Base-by-base conservation (phyloP, 2,797 vertebrate species). In the Micrastur ruficollis region DNA sequence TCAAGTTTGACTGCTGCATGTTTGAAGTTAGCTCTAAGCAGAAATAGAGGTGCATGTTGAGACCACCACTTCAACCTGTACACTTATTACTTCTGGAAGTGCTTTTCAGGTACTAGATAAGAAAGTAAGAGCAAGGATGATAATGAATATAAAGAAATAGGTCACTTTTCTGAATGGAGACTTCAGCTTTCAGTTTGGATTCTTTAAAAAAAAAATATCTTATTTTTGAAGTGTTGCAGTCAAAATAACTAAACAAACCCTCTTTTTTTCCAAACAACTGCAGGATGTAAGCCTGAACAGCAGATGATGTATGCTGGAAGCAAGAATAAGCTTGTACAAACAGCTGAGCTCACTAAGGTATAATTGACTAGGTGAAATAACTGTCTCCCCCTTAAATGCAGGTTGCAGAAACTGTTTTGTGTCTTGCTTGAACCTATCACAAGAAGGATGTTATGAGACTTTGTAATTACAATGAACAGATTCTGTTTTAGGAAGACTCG, bases 281-380 rank as follows among this genome's bases (percentile, higher is more conserved):
- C 86, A 99, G 99, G 99, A 42, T 99, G 99, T 97, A 99, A 99
- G 76, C 99, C 99, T 55, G 99, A 99, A 89, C 99, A 99, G 92
- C 99, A 99, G 98, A 99, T 99, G 99, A 99, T 99, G 99, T 99
- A 99, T 40, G 99, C 99, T 63, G 99, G 99, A 67, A 99, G 99
- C 98, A 99, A 99, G 97, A 99, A 99, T 96, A 98, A 98, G 61
- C 98, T 99, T 92, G 99, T 99, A 87, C 98, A 99, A 95, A 98
- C 98, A 66, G 99, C 99, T 75, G 98, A 99, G 80, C 98, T 99
- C 95, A 99, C 99, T 89, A 99, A 99, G 99, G 99, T 99, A 97
- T 81, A 47, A 44, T 14, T 94, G 71, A 66, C 11, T 67, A 14
- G 56, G 53, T 88, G 86, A 70, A 82, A 59, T 92, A 49, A 80